A percentile compares a stretch with the other conserved stretches of the same genome.
phyloP scores from a whole-genome alignment of 2,888 invertebrate genomes.

The Pegoplata infirma region DNA sequence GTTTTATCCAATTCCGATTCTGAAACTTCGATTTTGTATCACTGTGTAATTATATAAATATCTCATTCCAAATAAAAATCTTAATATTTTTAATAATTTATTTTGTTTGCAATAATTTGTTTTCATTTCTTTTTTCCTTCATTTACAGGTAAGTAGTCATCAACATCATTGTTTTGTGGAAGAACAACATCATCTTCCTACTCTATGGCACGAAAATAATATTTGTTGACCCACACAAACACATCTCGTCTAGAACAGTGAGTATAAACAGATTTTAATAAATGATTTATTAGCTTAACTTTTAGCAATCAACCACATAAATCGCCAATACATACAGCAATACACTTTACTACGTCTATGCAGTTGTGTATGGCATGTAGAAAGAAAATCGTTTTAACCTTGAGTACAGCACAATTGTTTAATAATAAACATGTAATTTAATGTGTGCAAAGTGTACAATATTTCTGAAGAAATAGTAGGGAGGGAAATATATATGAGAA shows the following conservation, averaged over 20 bases:
- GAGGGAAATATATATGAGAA: too few relatives aligned
- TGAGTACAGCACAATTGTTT: constrained; percentile 50
- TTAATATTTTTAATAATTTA: neutral
- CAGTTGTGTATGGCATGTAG: constrained; percentile 27
- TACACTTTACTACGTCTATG: constrained; percentile 2
- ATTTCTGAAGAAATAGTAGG: too few relatives aligned
- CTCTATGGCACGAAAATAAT: neutral
- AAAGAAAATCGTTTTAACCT: constrained; percentile 52
- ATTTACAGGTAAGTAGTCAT: constrained; percentile 48
- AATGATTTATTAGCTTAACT: constrained; percentile 58
- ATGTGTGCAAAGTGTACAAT: constrained; percentile 32
- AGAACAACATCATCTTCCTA: neutral
- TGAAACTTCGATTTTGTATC: too few relatives aligned
- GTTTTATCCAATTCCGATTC: too few relatives aligned
- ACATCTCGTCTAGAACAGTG: constrained; percentile 13
- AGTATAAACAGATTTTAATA: constrained; percentile 58
- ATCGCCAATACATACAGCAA: constrained; percentile 26
- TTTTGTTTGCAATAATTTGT: constrained; percentile 16
- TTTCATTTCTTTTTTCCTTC: constrained; percentile 34
- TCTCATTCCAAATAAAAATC: too few relatives aligned
- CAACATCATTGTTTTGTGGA: neutral
- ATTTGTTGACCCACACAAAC: constrained; percentile 6
- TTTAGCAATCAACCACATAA: constrained; percentile 52
- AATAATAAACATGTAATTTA: constrained; percentile 55
- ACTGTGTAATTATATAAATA: too few relatives aligned